phyloP scores from a whole-genome alignment of 2,113 vertebrate species.

The Azemiops feae region DNA sequence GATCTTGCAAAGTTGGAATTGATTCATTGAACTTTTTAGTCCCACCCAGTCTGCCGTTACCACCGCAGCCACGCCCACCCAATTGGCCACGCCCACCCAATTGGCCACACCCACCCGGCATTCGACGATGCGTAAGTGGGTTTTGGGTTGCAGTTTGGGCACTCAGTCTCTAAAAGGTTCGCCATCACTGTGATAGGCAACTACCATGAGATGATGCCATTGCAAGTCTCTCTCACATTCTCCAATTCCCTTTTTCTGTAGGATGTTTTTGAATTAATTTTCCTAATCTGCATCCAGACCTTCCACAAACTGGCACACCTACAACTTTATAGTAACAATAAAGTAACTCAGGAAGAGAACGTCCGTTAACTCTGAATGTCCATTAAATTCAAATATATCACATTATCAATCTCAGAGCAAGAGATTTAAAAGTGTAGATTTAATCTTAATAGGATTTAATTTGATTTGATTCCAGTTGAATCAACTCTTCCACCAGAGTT shows the following conservation, averaged over 20 bases:
- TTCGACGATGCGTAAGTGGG: no score
- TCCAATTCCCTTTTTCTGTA: neutral
- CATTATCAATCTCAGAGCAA: neutral
- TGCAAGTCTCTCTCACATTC: neutral
- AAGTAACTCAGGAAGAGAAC: neutral
- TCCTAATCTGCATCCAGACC: neutral
- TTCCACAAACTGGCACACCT: neutral
- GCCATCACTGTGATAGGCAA: neutral
- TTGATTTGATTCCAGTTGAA: slow-evolving; percentile 62
- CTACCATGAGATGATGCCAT: neutral
- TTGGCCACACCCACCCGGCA: no score
- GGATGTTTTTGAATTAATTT: neutral
- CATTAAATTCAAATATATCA: neutral
- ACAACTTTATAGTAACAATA: neutral
- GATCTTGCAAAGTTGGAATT: no score
- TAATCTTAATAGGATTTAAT: neutral
- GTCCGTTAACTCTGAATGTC: neutral
- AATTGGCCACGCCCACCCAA: no score
- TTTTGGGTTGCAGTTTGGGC: no score
- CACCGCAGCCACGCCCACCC: no score
- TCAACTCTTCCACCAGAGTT: slow-evolving; percentile 56
- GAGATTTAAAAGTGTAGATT: neutral
- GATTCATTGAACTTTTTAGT: no score
- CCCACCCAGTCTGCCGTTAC: no score
- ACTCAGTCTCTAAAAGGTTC: no score